Evolutionary conservation across 2,113 vertebrate species (phyloP), one percentile per base, ranked within the genome.

Genomic region (Chloropsis hardwickii): DNA sequence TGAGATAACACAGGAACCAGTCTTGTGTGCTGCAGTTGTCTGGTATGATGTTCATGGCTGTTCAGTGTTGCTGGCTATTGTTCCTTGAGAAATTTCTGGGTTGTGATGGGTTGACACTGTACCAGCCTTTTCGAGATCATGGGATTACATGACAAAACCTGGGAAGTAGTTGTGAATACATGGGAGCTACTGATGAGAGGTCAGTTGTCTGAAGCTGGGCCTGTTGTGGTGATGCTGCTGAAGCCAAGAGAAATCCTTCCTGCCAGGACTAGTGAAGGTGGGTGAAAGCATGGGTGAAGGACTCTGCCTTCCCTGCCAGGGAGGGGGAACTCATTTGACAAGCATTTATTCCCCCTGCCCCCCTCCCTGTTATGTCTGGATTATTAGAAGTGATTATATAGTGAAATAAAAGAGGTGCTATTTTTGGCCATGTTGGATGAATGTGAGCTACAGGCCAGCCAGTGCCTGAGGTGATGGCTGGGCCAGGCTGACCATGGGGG

Each of bases 261-360:
- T 0, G 2, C 23, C 14, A 44, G 69, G 48, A 21, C 25, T 21
- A 12, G 23, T 0, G 1, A 42, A 31, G 33, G 39, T 1, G 5
- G 35, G 45, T 12, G 13, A 62, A 33, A 48, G 5, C 1, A 4
- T 10, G 25, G 35, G 45, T 7, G 4, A 5, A 42, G 22, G 28
- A 33, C 20, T 80, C 71, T 66, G 29, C 42, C 31, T 83, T 28
- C 40, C 17, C 23, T 47, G 29, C 22, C 48, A 4, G 7, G 14
- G 37, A 56, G n/a, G 7, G 12, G 8, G 14, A 51, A 9, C 16
- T 70, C 3, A 3, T 57, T 72, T 88, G 48, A 47, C 39, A 66
- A n/a, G 35, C 22, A 25, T 51, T 85, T 65, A 18, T 73, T 66
- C 28, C 3, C 6, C 17, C 6, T 5, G 2, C 5, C 13, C 16